Evolutionary conservation across 1,140 invertebrate species (phyloP).

Genomic region (Euwallacea fornicatus): DNA sequence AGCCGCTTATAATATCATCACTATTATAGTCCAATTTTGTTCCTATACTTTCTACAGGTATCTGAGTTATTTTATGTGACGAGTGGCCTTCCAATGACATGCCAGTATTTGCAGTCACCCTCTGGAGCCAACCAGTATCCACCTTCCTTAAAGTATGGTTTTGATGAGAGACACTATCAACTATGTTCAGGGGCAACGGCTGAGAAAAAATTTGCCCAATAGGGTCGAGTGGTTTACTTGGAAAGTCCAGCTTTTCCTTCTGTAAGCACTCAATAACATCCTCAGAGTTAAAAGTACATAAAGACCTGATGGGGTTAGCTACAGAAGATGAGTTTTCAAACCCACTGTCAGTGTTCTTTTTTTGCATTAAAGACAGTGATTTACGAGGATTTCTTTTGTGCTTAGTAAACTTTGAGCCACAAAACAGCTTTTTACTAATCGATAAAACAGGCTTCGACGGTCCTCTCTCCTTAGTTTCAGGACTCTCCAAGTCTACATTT

Average conservation of each 20-base stretch:
- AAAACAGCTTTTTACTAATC: conserved; percentile 72
- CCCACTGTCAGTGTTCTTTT: conserved; percentile 42
- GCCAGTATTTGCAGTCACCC: conserved; percentile 43
- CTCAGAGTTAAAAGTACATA: conserved; percentile 34
- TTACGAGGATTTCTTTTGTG: conserved; percentile 73
- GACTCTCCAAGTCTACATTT: not conserved
- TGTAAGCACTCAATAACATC: conserved; percentile 23
- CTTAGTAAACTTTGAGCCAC: conserved; percentile 64
- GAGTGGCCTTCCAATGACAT: not conserved
- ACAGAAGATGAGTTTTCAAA: conserved; percentile 38
- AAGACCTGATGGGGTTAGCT: conserved; percentile 33
- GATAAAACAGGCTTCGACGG: conserved; percentile 45
- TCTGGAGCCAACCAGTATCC: conserved; percentile 50
- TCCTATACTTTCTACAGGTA: conserved; percentile 6
- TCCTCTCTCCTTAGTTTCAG: conserved; percentile 3
- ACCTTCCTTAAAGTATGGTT: conserved; percentile 40
- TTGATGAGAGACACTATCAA: conserved; percentile 51
- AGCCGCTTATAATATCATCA: conserved; percentile 67
- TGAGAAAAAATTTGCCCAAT: conserved; percentile 19
- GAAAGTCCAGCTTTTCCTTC: not conserved
- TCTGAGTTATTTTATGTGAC: conserved; percentile 7
- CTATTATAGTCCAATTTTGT: conserved; percentile 45
- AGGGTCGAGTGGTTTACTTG: not conserved
- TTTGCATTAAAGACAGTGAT: conserved; percentile 56
- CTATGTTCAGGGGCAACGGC: conserved; percentile 52